phyloP scores from a whole-genome alignment of 2,797 vertebrate genomes.

The Leucoraja ocellata region DNA sequence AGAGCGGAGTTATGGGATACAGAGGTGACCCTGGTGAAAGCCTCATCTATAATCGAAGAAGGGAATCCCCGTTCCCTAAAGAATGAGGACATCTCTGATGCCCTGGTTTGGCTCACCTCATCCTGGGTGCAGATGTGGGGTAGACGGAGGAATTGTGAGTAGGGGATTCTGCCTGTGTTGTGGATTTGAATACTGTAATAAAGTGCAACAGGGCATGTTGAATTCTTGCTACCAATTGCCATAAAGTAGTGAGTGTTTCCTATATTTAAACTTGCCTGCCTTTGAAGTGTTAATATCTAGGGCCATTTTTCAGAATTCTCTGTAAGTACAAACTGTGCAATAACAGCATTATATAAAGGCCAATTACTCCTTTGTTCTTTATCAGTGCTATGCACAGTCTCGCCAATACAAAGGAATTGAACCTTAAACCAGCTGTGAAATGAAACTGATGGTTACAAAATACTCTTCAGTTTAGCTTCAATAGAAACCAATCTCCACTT shows the following conservation, averaged over 20 bases:
- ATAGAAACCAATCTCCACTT: slow-evolving; percentile 13
- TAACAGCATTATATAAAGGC: background rate
- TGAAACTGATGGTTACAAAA: background rate
- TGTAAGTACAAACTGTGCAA: background rate
- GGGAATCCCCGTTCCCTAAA: too few species aligned
- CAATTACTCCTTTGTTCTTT: background rate
- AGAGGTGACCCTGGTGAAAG: too few species aligned
- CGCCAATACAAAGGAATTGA: background rate
- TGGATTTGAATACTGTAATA: background rate
- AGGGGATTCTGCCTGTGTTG: too few species aligned
- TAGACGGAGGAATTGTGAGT: too few species aligned
- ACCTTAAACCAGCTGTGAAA: background rate
- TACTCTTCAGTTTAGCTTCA: background rate
- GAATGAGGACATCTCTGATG: too few species aligned
- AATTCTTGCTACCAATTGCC: background rate
- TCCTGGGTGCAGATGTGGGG: too few species aligned
- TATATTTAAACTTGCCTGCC: background rate
- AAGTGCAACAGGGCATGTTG: background rate
- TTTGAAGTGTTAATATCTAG: background rate
- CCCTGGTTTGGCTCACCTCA: too few species aligned
- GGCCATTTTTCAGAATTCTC: background rate
- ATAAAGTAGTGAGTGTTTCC: background rate
- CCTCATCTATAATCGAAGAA: too few species aligned
- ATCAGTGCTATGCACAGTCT: background rate
- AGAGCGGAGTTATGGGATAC: too few species aligned